phyloP scores from a whole-genome alignment of 1,140 invertebrate genomes.

The Drosophila biarmipes region DNA sequence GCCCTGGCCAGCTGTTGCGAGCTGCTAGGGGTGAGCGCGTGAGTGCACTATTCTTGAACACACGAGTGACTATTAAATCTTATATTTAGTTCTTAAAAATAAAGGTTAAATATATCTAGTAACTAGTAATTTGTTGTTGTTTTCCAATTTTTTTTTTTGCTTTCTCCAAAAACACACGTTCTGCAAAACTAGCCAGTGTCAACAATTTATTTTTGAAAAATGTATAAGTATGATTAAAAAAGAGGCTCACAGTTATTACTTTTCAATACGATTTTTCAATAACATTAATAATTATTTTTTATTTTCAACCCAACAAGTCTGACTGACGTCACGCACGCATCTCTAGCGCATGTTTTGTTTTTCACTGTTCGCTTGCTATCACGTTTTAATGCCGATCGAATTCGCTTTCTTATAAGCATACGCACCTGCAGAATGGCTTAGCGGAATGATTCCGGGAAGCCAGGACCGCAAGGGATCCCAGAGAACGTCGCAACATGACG shows the following conservation, averaged over 20 bases:
- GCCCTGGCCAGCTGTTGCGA: slow-evolving; percentile 17
- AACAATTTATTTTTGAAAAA: no score
- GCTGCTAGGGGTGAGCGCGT: neutral
- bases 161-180: no score
- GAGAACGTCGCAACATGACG: slow-evolving; percentile 10
- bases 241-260: no score
- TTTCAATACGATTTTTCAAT: no score
- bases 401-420: slow-evolving; percentile 6
- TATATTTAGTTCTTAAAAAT: no score
- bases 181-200: no score
- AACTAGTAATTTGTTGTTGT: no score
- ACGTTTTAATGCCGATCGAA: slow-evolving; percentile 4
- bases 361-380: slow-evolving; percentile 5
- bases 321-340: slow-evolving; percentile 5
- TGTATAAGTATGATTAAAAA: neutral
- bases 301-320: no score
- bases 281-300: no score
- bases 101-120: no score
- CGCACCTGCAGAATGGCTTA: slow-evolving; percentile 13
- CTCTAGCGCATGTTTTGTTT: slow-evolving; percentile 7
- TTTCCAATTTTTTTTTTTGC: no score
- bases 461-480: neutral
- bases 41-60: neutral
- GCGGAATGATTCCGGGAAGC: neutral
- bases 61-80: no score